A percentile compares a stretch with the other conserved stretches of the same genome.
phyloP scores from a whole-genome alignment of 2,113 vertebrate species.

The Zapornia atra region DNA sequence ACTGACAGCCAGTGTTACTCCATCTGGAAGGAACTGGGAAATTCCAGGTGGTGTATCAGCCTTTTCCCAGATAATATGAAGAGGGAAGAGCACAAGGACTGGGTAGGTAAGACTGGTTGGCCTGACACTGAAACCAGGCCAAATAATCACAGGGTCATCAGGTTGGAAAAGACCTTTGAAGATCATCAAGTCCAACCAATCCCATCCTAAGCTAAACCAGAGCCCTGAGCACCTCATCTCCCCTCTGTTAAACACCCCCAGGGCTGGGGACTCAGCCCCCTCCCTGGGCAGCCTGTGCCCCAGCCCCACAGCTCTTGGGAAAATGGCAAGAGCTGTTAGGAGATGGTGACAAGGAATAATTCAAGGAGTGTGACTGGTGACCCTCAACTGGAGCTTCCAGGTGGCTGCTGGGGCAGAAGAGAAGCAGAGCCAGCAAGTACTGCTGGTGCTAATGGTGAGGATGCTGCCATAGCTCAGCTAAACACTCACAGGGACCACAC shows the following conservation, averaged over 20 bases:
- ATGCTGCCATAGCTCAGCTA: background rate
- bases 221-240: too few relatives aligned
- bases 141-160: background rate
- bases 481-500: fast-evolving
- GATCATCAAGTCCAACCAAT: too few relatives aligned
- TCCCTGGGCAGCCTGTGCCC: too few relatives aligned
- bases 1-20: background rate
- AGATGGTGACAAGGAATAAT: fast-evolving
- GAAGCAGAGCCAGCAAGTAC: background rate
- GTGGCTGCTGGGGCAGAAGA: background rate
- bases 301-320: too few relatives aligned
- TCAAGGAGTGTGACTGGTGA: background rate
- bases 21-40: background rate
- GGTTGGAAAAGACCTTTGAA: too few relatives aligned
- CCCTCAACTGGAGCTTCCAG: fast-evolving
- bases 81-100: background rate
- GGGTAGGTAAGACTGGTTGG: background rate
- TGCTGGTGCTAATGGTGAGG: fast-evolving
- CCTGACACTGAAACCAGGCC: background rate
- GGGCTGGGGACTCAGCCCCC: too few relatives aligned
- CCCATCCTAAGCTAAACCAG: too few relatives aligned
- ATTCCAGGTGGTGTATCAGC: background rate
- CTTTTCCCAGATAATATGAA: background rate
- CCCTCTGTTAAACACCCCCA: too few relatives aligned
- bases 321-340: background rate